Evolutionary conservation across 2,888 invertebrate species (phyloP), one percentile per base, ranked within the genome.

Genomic region (Tribolium freemani): DNA sequence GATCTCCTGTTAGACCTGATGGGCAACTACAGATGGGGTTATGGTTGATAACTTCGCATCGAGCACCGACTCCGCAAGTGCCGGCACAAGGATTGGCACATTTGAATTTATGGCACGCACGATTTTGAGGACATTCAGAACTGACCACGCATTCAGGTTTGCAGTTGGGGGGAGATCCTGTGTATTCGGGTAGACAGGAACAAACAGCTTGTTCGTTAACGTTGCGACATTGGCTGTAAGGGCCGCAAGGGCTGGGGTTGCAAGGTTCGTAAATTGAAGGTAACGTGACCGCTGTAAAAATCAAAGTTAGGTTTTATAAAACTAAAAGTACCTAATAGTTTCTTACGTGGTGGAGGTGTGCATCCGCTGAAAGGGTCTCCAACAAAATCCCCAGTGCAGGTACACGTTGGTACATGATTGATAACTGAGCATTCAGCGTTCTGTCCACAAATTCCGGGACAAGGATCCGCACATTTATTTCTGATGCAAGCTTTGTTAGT

Each of bases 331-430:
- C 5, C 26, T 16, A 26, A 26, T 1, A 26, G 9, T 44, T 53
- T 77, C 78, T 78, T 78, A 80, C 83, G 76, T 78, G 78, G 72
- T 74, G 76, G 75, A 64, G 83, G 84, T 60, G 81, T 83, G 77
- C 92, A 92, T 63, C 84, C 84, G 3, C 86, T 85, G 83, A 92
- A 92, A 4, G 95, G 94, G 89, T 95, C 93, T 57, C 95, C 95
- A 44, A 90, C 89, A 82, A 89, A 93, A 53, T 93, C 93, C 76
- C 90, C 89, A 10, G 90, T 83, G 82, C 96, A 96, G 4, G 91
- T 93, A 84, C 96, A 96, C 53, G 93, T 92, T n/a, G 96, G 96
- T 51, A 94, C 90, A 83, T 96, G 96, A 84, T 95, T 95, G 9
- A 94, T 91, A 2, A 95, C 95, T 50, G 91, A 90, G 83, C 96